These are phyloP conservation scores for Aptenodytes patagonicus DNA, from an alignment of 2,113 vertebrate genomes.

Conservation along the genomic window DNA sequence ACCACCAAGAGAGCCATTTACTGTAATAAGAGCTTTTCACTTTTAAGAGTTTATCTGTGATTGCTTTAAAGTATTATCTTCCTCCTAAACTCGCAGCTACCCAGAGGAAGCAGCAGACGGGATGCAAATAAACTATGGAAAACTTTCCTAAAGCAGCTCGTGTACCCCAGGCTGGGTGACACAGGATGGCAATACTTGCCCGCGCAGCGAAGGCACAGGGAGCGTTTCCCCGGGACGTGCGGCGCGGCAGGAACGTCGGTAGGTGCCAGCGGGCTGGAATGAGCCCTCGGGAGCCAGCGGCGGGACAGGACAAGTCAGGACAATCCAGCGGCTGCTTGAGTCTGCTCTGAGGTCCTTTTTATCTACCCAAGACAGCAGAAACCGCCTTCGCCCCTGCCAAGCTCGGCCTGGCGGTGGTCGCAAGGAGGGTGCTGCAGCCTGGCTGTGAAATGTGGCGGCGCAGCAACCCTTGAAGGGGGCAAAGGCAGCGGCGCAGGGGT, in stretches of 20 bases:
- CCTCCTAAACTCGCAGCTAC: background rate
- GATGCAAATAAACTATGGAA: background rate
- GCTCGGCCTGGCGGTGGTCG: accelerated
- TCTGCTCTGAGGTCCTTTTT: background rate
- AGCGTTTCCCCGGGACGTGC: background rate
- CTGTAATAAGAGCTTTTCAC: background rate
- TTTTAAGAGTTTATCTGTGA: background rate
- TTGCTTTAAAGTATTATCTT: background rate
- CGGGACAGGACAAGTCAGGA: background rate
- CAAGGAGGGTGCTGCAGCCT: background rate
- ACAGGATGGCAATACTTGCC: background rate
- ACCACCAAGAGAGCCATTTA: background rate
- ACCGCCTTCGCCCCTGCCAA: accelerated
- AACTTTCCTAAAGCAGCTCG: background rate
- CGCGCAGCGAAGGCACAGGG: accelerated
- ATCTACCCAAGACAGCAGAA: background rate
- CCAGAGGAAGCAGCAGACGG: background rate
- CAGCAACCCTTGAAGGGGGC: accelerated
- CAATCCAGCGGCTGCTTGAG: background rate
- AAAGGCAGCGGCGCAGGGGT: background rate
- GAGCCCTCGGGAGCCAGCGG: background rate
- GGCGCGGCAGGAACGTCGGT: accelerated
- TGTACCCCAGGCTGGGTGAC: background rate
- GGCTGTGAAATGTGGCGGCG: accelerated
- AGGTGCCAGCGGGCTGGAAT: background rate